phyloP scores from a whole-genome alignment of 1,140 invertebrate species.

The Megathymus violae region DNA sequence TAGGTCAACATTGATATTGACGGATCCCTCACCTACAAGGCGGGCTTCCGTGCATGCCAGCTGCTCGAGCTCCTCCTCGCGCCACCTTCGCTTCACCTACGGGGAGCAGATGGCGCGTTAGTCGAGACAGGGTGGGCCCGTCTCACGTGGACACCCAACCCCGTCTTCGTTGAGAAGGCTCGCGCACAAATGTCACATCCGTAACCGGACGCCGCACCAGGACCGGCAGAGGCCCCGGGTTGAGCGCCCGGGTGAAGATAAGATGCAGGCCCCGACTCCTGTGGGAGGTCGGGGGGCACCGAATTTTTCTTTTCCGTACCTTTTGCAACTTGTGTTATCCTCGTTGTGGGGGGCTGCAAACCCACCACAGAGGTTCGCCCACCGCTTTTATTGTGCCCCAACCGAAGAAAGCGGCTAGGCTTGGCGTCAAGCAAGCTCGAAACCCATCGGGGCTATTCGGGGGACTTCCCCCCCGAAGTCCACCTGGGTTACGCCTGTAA shows the following conservation, averaged over 20 bases:
- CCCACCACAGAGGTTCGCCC: constrained; percentile 33
- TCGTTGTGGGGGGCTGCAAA: constrained; percentile 25
- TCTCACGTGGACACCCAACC: constrained; percentile 26
- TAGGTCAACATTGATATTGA: constrained; percentile 19
- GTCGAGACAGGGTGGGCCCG: constrained; percentile 29
- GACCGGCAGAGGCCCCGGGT: constrained; percentile 8
- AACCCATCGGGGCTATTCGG: not conserved
- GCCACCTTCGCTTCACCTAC: constrained; percentile 26
- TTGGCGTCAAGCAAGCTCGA: constrained; percentile 5
- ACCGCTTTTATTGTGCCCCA: constrained; percentile 16
- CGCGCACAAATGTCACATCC: constrained; percentile 25
- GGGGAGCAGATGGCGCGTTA: constrained; percentile 18
- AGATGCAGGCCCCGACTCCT: too few species aligned
- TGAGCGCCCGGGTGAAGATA: constrained; percentile 10
- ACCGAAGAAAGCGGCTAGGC: constrained; percentile 17
- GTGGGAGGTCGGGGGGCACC: constrained; percentile 29
- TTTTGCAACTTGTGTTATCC: constrained; percentile 3
- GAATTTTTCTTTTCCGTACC: not conserved
- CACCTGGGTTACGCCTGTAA: constrained; percentile 3
- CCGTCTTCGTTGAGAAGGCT: constrained; percentile 20
- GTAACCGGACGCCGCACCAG: constrained; percentile 3
- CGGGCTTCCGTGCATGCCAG: constrained; percentile 12
- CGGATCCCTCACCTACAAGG: not conserved
- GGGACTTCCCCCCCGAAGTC: not conserved
- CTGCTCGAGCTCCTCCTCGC: constrained; percentile 13